A percentile compares a stretch with the other conserved stretches of the same genome.
Evolutionary conservation across 2,113 vertebrate species (phyloP).

Genomic region (Myanophis thanlyinensis): DNA sequence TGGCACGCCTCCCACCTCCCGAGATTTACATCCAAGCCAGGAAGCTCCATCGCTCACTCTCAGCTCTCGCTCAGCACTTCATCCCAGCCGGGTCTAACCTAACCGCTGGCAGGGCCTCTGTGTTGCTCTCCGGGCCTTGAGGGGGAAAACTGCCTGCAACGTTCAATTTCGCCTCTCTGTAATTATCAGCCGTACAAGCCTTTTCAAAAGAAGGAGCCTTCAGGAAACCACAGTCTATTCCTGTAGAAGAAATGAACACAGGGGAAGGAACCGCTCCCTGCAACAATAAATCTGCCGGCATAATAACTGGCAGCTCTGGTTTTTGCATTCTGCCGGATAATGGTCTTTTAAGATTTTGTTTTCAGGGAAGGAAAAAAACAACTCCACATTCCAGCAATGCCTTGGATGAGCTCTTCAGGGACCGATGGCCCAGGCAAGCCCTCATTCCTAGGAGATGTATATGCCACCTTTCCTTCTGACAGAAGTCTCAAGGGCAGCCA

Average conservation of each 20-base stretch:
- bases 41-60: background rate
- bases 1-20: background rate
- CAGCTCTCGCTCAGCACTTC: background rate
- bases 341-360: background rate
- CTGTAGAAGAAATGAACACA: background rate
- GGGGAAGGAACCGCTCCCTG: background rate
- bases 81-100: background rate
- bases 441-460: background rate
- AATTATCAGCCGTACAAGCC: background rate
- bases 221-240: constrained; percentile 11
- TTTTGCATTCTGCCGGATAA: background rate
- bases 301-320: background rate
- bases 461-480: background rate
- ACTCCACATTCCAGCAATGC: background rate
- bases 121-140: background rate
- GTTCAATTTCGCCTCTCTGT: background rate
- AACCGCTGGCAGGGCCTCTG: background rate
- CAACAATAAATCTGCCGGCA: background rate
- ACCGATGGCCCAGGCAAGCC: background rate
- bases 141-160: background rate
- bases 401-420: background rate
- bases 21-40: background rate
- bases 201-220: background rate
- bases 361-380: background rate
- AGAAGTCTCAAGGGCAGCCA: background rate